Base-by-base conservation (phyloP, 1,140 invertebrate species). In the Parasteatoda tepidariorum region DNA sequence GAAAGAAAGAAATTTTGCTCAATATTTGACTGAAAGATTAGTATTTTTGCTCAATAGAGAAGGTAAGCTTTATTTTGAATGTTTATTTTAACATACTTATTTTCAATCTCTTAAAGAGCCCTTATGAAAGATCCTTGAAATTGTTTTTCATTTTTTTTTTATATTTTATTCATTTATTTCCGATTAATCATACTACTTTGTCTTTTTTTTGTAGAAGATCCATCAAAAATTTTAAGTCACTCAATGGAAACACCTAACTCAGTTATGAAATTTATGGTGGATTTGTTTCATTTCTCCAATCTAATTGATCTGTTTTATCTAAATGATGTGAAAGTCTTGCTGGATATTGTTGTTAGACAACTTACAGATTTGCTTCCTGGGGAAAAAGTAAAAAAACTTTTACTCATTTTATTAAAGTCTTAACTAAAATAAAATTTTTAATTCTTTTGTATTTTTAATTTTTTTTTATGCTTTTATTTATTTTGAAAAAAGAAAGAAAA, bases 311-410 rank as follows among this genome's bases (percentile, higher is more conserved):
- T 97, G 41, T 95, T 97, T 88, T 98, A 98, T 88, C 96, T 95
- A 0, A 98, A 97, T 88, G 96, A 98, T 88, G 93, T 95, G 3
- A 95, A 95, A 90, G 96, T 98, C 48, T 91, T 97, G 31, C 93
- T 98, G 85, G 96, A 98, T 88, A 97, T 98, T 87, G 93, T 97
- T 62, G 92, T 97, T 26, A 90, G 96, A 33, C 94, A 97, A 88
- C 90, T 98, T 5, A 93, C 94, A 7, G 96, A 98, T 89, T 91
- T 97, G 81, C 93, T 94, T 62, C 92, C 95, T n/a, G 95, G 95
- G 55, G 95, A 96, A 90, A 90, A 92, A 91, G 95, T 96, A 74
- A 71, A n/a, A 7, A 3, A 59, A 59, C 1, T 59, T 59, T 59
- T 59, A 2, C 24, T 2, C 41, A 9, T 7, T 18, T 48, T 6